Conservation (phyloP, 2,113 vertebrate species). For the Melanocharis versteri region DNA sequence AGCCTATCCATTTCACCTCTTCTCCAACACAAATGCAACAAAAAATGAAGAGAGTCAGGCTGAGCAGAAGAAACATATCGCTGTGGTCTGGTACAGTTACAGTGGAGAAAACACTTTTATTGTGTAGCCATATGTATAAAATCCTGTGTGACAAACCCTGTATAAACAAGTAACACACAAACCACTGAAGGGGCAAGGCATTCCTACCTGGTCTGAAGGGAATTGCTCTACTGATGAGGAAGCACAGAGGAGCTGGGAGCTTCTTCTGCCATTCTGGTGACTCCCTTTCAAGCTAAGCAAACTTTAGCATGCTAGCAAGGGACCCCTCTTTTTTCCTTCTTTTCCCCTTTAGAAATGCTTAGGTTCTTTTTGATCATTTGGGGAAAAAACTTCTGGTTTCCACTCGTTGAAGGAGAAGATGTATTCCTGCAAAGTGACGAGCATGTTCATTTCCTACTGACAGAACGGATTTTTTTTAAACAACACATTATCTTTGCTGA, state of each 20-base stretch:
- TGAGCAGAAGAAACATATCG: not conserved
- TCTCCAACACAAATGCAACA: not conserved
- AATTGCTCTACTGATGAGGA: not conserved
- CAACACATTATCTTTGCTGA: not conserved
- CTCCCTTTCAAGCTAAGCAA: not conserved
- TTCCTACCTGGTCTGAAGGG: not conserved
- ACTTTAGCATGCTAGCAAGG: not conserved
- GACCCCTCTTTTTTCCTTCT: not conserved
- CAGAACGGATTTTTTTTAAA: not conserved
- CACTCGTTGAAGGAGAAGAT: not conserved
- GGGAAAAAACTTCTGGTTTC: not conserved
- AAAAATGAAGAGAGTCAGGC: not conserved
- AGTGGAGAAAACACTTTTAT: not conserved
- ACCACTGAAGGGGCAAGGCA: not conserved
- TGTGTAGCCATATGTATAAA: not conserved
- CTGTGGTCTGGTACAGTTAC: not conserved
- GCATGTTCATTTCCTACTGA: not conserved
- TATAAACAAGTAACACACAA: not conserved
- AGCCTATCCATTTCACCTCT: not conserved
- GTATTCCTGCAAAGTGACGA: not conserved
- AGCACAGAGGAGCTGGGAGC: not conserved
- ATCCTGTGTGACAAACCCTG: not conserved
- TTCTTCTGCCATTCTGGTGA: not conserved
- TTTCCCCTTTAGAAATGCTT: not conserved
- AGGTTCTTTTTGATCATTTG: not conserved